Conservation (phyloP, 2,797 vertebrate genomes). For the Podarcis siculus region DNA sequence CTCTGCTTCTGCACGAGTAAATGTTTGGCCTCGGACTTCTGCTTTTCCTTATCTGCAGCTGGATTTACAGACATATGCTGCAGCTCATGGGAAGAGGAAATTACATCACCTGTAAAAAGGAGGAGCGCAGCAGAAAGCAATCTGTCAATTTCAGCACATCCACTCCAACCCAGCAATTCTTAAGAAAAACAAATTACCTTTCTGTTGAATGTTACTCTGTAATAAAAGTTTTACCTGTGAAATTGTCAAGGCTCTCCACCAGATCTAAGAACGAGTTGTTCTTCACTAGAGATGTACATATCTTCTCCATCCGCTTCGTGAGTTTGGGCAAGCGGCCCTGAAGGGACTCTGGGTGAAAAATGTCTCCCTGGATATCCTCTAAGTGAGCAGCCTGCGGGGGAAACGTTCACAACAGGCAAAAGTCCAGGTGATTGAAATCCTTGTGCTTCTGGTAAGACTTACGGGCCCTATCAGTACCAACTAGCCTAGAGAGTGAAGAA, state of each 20-base stretch:
- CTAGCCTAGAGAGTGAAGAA: not conserved
- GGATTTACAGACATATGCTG: conserved; percentile 85
- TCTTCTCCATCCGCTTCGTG: conserved; percentile 88
- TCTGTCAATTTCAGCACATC: not conserved
- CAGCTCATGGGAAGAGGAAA: conserved; percentile 85
- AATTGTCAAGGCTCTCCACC: conserved; percentile 88
- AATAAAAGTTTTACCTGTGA: conserved; percentile 81
- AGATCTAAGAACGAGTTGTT: conserved; percentile 81
- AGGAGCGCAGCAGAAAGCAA: conserved; percentile 36
- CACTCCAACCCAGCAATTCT: not conserved
- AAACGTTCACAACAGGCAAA: conserved; percentile 6
- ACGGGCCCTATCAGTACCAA: not conserved
- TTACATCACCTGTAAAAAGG: conserved; percentile 81
- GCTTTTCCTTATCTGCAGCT: conserved; percentile 89
- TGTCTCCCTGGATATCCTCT: conserved; percentile 35
- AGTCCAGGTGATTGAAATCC: not conserved
- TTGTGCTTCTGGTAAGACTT: not conserved
- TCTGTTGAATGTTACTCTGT: not conserved
- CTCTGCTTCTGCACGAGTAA: conserved; percentile 96
- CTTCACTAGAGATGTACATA: conserved; percentile 85
- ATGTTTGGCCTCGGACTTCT: conserved; percentile 91
- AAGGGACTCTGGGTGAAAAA: conserved; percentile 75
- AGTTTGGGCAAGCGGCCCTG: conserved; percentile 87
- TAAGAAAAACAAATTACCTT: not conserved
- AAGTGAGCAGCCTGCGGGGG: conserved; percentile 53